phyloP scores from a whole-genome alignment of 2,888 invertebrate species.

The Sthenelais limicola region DNA sequence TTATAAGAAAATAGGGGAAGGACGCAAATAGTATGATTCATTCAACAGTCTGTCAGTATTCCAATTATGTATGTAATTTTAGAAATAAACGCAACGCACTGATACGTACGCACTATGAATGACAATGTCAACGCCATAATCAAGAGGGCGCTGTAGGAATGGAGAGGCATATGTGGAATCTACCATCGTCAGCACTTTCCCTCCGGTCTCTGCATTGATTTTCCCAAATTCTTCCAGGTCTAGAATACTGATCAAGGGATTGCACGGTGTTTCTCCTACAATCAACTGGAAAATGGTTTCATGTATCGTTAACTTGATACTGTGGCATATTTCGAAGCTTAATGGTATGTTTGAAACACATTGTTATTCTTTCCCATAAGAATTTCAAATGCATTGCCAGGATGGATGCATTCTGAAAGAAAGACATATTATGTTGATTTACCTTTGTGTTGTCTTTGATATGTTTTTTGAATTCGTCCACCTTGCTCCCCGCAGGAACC shows the following conservation, averaged over 20 bases:
- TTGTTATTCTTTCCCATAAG: no score
- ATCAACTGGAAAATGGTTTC: conserved; percentile 57
- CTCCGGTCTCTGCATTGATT: conserved; percentile 54
- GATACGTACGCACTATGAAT: conserved; percentile 57
- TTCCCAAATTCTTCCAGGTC: conserved; percentile 66
- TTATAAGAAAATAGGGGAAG: no score
- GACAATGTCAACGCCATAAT: conserved; percentile 68
- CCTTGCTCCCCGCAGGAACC: conserved; percentile 55
- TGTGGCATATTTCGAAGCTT: no score
- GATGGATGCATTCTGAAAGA: no score
- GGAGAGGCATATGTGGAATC: conserved; percentile 72
- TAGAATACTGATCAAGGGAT: conserved; percentile 69
- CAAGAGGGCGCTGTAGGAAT: conserved; percentile 64
- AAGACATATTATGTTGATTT: no score
- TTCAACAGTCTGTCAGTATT: no score
- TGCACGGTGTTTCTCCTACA: conserved; percentile 71
- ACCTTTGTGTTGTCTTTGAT: conserved; percentile 70
- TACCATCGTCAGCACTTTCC: conserved; percentile 61
- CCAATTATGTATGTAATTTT: neutral
- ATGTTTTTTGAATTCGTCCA: conserved; percentile 62
- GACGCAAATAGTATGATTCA: no score
- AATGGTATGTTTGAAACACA: no score
- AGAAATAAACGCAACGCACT: neutral
- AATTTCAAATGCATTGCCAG: no score
- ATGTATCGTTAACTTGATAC: no score